These are phyloP conservation scores for Gallinago undulata DNA, from an alignment of 2,113 vertebrate genomes.

Conservation along the genomic window DNA sequence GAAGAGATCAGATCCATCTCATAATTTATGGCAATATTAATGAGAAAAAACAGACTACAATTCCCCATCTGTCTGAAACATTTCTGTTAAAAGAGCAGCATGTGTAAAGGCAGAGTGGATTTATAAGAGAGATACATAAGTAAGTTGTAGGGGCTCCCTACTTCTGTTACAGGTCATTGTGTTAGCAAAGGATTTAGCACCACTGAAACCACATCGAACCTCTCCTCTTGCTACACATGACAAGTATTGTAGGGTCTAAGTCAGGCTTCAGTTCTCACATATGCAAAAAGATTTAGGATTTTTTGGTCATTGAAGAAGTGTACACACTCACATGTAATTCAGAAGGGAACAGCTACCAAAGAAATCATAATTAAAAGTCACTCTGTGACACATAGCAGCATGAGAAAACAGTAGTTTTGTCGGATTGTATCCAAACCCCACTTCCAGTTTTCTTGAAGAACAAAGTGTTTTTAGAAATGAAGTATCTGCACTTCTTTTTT, in stretches of 20 bases:
- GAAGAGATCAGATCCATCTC: neutral
- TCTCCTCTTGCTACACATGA: neutral
- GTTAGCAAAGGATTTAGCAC: neutral
- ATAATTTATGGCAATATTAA: neutral
- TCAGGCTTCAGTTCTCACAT: neutral
- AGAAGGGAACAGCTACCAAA: neutral
- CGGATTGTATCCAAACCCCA: neutral
- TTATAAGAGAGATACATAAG: neutral
- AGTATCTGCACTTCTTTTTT: neutral
- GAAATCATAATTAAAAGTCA: neutral
- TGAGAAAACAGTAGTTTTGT: neutral
- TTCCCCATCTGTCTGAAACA: neutral
- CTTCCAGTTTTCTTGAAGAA: neutral
- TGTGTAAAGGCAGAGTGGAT: neutral
- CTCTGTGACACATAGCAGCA: neutral
- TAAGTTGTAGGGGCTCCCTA: neutral
- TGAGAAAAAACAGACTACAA: neutral
- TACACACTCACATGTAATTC: neutral
- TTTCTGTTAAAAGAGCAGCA: neutral
- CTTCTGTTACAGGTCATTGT: neutral
- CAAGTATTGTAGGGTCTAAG: neutral
- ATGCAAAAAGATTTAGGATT: neutral
- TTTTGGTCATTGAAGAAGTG: neutral
- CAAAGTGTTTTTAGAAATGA: neutral
- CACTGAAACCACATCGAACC: neutral